Evolutionary conservation across 1,140 invertebrate genomes (phyloP), one percentile per base, ranked within the genome.

Genomic region (Brachionus calyciflorus): DNA sequence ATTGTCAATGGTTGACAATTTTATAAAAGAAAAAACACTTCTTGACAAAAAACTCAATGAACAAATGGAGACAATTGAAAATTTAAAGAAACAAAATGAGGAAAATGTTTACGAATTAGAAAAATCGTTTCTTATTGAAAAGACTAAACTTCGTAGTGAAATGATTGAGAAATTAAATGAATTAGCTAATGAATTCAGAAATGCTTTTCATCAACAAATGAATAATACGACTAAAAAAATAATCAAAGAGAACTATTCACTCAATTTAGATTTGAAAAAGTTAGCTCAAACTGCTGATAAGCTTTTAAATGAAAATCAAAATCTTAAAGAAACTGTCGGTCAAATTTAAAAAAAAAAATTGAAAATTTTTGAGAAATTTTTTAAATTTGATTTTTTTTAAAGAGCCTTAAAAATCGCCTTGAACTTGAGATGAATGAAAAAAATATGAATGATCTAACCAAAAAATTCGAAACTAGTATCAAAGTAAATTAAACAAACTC

Each of bases 161-260:
- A 65, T 65, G 60, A 65, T 65, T 44, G 60, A 65, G 12, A 65
- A 65, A 44, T n/a, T 65, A 21, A 41, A 21, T 3, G 60, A 65
- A 21, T 65, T 65, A 19, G 60, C 60, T 10, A 65, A 65, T 26
- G 60, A 65, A 65, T 65, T 65, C 44, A 12, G 60, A 44, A 65
- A 65, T 41, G 60, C 60, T 12, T 65, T 65, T 44, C 60, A 65
- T 65, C 60, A 65, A 44, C 60, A 65, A 65, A 65, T 65, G 60
- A 65, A 65, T 24, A 37, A 65, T 4, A 65, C 60, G 12, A 65
- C 60, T 0, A 65, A 65, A 12, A 65, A 65, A 65, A 65, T 65
- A 14, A 65, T 65, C 9, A 65, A 65, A 65, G 60, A 65, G 44
- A 65, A 65, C 24, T 65, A 65, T 44, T 65, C 60, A 4, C 21